Evolutionary conservation across 2,888 invertebrate species (phyloP).

Genomic region (Himalopsyche anomala): DNA sequence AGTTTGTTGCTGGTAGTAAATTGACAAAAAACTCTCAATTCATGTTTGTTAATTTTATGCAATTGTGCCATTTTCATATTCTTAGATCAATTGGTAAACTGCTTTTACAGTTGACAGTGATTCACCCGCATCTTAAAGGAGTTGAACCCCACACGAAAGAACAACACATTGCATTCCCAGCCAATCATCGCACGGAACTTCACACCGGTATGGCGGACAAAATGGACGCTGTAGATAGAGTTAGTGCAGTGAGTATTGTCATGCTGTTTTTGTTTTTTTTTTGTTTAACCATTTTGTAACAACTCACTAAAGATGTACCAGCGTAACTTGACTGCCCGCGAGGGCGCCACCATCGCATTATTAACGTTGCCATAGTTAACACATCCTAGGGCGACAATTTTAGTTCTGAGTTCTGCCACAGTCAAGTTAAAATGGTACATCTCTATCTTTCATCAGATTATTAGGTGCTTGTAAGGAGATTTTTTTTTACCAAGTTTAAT

Average conservation of each 20-base stretch:
- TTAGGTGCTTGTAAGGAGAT: too few species aligned
- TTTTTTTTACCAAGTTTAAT: too few species aligned
- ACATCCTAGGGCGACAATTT: too few species aligned
- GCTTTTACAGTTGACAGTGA: constrained; percentile 84
- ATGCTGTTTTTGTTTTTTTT: too few species aligned
- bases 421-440: too few species aligned
- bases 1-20: constrained; percentile 1
- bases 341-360: too few species aligned
- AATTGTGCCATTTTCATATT: constrained; percentile 36
- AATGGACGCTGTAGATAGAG: constrained; percentile 72
- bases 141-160: constrained; percentile 69
- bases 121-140: constrained; percentile 86
- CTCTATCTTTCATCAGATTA: too few species aligned
- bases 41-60: background rate
- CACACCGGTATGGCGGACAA: constrained; percentile 75
- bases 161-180: constrained; percentile 69
- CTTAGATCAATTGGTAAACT: background rate
- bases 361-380: too few species aligned
- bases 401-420: too few species aligned
- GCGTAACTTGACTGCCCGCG: too few species aligned
- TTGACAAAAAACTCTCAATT: background rate
- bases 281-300: too few species aligned
- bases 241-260: constrained; percentile 67
- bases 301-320: too few species aligned
- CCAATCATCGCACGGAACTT: constrained; percentile 72